Evolutionary conservation across 2,113 vertebrate genomes (phyloP), one percentile per base, ranked within the genome.

Genomic region (Dissostichus mawsoni): DNA sequence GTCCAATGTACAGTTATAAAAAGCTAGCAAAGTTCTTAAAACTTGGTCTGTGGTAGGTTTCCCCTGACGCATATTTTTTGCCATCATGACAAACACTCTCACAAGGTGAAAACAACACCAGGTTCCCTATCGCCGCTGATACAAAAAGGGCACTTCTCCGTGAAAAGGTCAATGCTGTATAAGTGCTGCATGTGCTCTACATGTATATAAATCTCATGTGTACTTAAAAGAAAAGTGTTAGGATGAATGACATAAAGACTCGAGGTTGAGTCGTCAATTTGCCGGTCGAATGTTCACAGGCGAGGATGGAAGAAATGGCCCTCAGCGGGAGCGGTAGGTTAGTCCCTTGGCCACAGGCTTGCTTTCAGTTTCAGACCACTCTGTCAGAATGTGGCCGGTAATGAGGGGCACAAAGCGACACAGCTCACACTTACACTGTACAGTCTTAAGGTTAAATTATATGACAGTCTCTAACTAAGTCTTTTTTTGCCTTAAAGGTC

Each of bases 381-480:
- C 89, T 87, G 86, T 93, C 88, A 87, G 76, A 82, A 69, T 74
- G 90, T 70, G 85, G 88, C 88, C 78, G 29, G 83, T 95, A 95
- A 95, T 95, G 94, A 95, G 94, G 84, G 87, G 78, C 88, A 91
- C 89, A 78, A 87, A 81, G 81, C 29, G 62, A 87, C 86, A 85
- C 80, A 64, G 76, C 89, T 85, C 76, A 78, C 72, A 89, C 80
- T 87, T 87, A 80, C 82, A 81, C 87, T 58, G 61, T 85, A 85
- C 85, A 89, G 81, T 93, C 91, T 92, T 93, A 92, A 95, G 95
- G 94, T 95, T 95, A 94, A 95, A 94, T 94, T 83, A 94, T 90
- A 93, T 93, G 94, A 93, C 95, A 93, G 93, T 82, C 83, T 92
- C 92, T 94, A 94, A 93, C 93, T 91, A 91, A 90, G 93, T 92